phyloP scores from a whole-genome alignment of 1,140 invertebrate species.

The Leptoteleia sp. region DNA sequence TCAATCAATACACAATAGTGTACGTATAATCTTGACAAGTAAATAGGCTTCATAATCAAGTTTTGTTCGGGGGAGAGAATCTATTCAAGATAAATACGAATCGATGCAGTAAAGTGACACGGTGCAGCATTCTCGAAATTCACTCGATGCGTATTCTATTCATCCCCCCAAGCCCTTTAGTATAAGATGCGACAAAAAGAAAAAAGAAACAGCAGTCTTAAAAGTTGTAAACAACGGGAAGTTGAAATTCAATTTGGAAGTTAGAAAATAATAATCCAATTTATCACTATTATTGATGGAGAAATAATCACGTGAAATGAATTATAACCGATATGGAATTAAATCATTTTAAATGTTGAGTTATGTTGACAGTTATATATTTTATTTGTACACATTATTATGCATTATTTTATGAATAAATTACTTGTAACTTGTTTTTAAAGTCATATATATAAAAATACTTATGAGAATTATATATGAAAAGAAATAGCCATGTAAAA shows the following conservation, averaged over 20 bases:
- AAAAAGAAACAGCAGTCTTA: background rate
- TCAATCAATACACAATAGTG: too few relatives aligned
- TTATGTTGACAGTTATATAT: too few relatives aligned
- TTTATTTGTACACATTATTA: too few relatives aligned
- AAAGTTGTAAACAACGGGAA: background rate
- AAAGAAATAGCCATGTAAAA: too few relatives aligned
- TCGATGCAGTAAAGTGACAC: constrained; percentile 5
- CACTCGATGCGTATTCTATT: background rate
- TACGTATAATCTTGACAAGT: background rate
- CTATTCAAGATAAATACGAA: constrained; percentile 15
- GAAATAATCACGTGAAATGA: too few relatives aligned
- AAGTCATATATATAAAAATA: too few relatives aligned
- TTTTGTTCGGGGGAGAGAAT: background rate
- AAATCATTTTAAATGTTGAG: too few relatives aligned
- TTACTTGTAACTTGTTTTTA: too few relatives aligned
- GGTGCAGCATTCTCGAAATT: constrained; percentile 1
- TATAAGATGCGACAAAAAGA: background rate
- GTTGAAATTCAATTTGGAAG: background rate
- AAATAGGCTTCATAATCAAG: background rate
- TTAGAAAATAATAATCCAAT: background rate
- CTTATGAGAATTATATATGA: too few relatives aligned
- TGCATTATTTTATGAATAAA: too few relatives aligned
- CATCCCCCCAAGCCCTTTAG: constrained; percentile 6
- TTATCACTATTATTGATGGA: background rate
- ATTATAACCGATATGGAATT: too few relatives aligned